Evolutionary conservation across 2,113 vertebrate species (phyloP).

Genomic region (Myrmecophaga tridactyla): DNA sequence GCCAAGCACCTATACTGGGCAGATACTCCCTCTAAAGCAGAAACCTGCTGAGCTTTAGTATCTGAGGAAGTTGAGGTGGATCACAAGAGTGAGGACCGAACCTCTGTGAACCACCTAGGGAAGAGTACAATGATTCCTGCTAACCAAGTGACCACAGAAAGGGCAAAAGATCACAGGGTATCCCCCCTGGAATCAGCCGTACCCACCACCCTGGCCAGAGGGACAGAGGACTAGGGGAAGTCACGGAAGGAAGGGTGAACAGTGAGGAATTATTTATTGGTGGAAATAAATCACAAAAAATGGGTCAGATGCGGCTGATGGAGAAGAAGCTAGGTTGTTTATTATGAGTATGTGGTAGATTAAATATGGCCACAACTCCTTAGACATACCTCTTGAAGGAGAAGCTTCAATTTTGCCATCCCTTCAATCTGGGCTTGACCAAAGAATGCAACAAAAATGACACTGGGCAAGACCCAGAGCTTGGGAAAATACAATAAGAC

Average conservation of each 20-base stretch:
- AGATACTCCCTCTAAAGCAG: no score
- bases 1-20: not conserved
- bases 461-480: not conserved
- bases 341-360: not conserved
- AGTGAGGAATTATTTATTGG: not conserved
- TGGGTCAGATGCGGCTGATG: not conserved
- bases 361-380: not conserved
- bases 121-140: not conserved
- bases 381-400: no score
- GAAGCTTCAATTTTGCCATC: not conserved
- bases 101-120: not conserved
- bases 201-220: not conserved
- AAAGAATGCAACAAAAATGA: not conserved
- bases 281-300: not conserved
- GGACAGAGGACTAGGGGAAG: not conserved
- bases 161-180: not conserved
- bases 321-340: not conserved
- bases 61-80: not conserved
- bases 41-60: not conserved
- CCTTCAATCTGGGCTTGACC: not conserved
- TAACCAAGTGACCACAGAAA: not conserved
- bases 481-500: no score
- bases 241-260: not conserved
- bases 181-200: not conserved
- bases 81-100: not conserved